phyloP scores from a whole-genome alignment of 2,888 invertebrate genomes.

The Galeruca laticollis region DNA sequence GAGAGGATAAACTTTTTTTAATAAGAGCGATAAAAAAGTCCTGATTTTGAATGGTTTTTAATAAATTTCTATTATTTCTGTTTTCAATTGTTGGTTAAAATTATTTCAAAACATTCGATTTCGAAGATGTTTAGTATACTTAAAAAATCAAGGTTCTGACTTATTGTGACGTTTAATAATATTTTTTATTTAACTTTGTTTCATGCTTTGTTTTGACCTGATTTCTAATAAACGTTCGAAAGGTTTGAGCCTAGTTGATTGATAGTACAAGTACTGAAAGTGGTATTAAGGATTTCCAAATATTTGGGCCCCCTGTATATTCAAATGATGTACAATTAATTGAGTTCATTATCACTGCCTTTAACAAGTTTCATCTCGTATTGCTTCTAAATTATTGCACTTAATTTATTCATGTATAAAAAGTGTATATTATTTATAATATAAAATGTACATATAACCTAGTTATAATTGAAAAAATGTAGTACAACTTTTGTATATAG shows the following conservation, averaged over 20 bases:
- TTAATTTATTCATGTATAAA: constrained; percentile 53
- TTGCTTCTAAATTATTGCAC: constrained; percentile 54
- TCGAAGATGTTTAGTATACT: background rate
- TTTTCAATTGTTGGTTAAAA: background rate
- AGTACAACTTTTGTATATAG: constrained; percentile 58
- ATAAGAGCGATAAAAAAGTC: no score
- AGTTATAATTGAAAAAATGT: constrained; percentile 51
- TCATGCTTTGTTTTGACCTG: background rate
- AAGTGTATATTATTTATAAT: constrained; percentile 49
- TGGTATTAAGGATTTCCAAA: constrained; percentile 12
- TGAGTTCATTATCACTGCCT: constrained; percentile 59
- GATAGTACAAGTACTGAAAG: background rate
- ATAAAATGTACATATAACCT: constrained; percentile 48
- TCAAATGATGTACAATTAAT: constrained; percentile 49
- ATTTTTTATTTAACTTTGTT: background rate
- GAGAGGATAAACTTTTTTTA: no score
- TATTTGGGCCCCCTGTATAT: constrained; percentile 10
- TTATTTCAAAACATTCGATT: background rate
- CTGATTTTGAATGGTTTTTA: no score
- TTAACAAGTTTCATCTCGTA: constrained; percentile 47
- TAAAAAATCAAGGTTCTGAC: background rate
- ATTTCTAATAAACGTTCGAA: background rate
- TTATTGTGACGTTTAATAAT: background rate
- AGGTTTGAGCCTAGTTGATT: background rate
- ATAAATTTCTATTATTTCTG: no score